These are phyloP conservation scores for Anguilla obscura DNA, from an alignment of 2,797 vertebrate genomes.

Conservation along the genomic window DNA sequence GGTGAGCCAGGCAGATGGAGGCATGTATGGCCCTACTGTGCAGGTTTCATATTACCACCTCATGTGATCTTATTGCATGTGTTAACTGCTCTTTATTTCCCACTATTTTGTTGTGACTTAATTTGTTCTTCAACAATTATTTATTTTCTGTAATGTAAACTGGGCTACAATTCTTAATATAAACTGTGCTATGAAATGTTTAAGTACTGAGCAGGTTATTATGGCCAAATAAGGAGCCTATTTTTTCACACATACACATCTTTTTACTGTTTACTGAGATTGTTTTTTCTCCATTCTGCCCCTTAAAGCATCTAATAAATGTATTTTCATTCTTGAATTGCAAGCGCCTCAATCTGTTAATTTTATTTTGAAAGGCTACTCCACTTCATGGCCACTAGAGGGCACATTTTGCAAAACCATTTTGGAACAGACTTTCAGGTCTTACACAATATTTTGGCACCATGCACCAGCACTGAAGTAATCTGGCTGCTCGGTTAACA, in stretches of 20 bases:
- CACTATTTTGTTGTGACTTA: neutral
- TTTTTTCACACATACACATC: neutral
- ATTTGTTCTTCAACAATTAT: neutral
- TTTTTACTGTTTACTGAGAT: neutral
- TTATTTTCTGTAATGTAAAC: neutral
- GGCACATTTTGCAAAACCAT: conserved; percentile 30
- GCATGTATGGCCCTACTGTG: conserved; percentile 21
- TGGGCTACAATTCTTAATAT: neutral
- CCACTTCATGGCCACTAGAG: conserved; percentile 40
- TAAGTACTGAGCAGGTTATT: neutral
- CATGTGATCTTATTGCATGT: neutral
- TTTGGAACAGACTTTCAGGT: neutral
- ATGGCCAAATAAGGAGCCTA: neutral
- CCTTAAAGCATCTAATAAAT: neutral
- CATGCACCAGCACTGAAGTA: neutral
- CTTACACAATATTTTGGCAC: conserved; percentile 28
- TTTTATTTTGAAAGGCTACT: neutral
- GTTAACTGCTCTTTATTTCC: neutral
- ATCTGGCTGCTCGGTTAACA: neutral
- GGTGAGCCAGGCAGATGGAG: conserved; percentile 36
- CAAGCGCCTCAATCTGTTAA: neutral
- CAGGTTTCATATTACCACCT: neutral
- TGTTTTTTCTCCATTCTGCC: neutral
- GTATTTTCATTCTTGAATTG: neutral
- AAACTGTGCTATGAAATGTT: neutral